Evolutionary conservation across 2,888 invertebrate genomes (phyloP).

Genomic region (Lamellibrachia columna): DNA sequence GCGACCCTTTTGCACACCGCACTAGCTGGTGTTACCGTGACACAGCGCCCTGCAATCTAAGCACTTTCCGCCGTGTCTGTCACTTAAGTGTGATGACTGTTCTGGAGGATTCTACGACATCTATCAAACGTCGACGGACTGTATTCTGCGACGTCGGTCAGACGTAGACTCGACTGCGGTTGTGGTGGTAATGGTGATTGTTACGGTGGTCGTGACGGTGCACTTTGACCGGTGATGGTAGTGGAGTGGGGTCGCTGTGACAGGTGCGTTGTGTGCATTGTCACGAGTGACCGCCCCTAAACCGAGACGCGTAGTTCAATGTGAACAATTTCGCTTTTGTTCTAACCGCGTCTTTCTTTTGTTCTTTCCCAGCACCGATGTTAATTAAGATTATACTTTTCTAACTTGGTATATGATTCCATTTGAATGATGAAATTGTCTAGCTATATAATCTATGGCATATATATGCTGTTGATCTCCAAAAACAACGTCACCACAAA

Average conservation of each 20-base stretch:
- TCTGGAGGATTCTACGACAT: background rate
- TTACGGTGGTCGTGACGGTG: too few relatives aligned
- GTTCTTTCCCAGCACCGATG: too few relatives aligned
- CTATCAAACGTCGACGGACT: background rate
- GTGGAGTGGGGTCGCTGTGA: background rate
- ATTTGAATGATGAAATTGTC: too few relatives aligned
- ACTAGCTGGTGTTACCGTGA: background rate
- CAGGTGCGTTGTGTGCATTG: background rate
- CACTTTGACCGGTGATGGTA: background rate
- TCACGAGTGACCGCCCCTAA: background rate
- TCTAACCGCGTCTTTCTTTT: too few relatives aligned
- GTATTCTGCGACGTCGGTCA: background rate
- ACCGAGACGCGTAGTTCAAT: background rate
- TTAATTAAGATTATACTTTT: too few relatives aligned
- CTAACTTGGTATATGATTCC: too few relatives aligned
- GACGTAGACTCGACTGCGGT: background rate
- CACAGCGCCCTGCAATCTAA: background rate
- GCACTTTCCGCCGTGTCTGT: background rate
- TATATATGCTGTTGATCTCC: too few relatives aligned
- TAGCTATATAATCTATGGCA: too few relatives aligned
- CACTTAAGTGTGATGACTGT: background rate
- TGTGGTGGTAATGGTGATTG: background rate
- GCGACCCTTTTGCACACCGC: background rate
- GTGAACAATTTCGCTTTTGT: too few relatives aligned
- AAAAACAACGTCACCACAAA: too few relatives aligned